Conservation (phyloP, 1,140 invertebrate genomes). For the Bradysia coprophila region DNA sequence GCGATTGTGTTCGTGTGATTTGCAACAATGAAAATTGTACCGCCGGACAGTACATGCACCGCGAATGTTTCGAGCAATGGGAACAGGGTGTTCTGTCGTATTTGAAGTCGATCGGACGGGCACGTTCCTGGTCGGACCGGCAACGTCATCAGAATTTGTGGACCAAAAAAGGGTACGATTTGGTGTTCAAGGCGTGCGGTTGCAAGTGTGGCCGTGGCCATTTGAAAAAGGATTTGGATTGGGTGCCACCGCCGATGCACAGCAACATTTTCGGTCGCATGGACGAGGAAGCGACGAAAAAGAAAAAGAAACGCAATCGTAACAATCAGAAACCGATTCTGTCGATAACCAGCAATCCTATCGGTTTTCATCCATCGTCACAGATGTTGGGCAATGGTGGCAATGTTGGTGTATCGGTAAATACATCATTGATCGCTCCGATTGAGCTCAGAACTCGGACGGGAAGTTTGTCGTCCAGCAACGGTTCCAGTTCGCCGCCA, state of each 20-base stretch:
- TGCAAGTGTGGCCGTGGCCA: slow-evolving; percentile 79
- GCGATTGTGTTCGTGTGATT: slow-evolving; percentile 67
- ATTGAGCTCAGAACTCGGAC: slow-evolving; percentile 25
- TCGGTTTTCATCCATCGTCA: slow-evolving; percentile 1
- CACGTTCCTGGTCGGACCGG: slow-evolving; percentile 82
- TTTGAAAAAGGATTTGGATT: slow-evolving; percentile 85
- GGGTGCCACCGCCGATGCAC: slow-evolving; percentile 43
- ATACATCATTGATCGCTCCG: slow-evolving; percentile 3
- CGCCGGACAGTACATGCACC: slow-evolving; percentile 82
- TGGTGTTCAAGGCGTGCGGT: slow-evolving; percentile 77
- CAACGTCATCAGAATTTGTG: slow-evolving; percentile 88
- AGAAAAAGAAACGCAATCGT: slow-evolving; percentile 49
- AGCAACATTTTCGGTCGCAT: slow-evolving; percentile 20
- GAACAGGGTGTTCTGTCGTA: slow-evolving; percentile 74
- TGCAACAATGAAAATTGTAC: slow-evolving; percentile 90
- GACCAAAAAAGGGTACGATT: slow-evolving; percentile 94
- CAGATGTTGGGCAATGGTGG: not conserved
- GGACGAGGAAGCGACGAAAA: slow-evolving; percentile 39
- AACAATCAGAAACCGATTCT: slow-evolving; percentile 39
- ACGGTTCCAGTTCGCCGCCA: slow-evolving; percentile 44
- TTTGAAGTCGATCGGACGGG: slow-evolving; percentile 73
- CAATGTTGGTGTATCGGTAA: not conserved
- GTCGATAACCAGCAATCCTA: slow-evolving; percentile 22
- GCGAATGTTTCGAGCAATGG: slow-evolving; percentile 87
- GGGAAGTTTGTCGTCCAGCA: slow-evolving; percentile 44